Percentiles rank a stretch among this genome's conserved stretches.
Evolutionary conservation across 2,113 vertebrate species (phyloP).

Genomic region (Zeus faber): DNA sequence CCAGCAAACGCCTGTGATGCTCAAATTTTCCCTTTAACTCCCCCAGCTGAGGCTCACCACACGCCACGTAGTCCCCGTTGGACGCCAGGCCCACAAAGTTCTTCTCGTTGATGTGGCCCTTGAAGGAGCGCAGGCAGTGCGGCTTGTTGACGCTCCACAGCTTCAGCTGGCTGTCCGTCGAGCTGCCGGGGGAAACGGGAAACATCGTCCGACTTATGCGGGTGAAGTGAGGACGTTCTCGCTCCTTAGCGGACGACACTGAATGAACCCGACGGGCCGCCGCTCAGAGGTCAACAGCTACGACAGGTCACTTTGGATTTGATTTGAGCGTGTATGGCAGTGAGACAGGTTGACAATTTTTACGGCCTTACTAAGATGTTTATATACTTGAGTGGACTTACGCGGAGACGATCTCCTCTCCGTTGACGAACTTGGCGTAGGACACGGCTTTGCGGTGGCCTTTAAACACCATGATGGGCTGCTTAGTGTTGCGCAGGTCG

Average conservation of each 20-base stretch:
- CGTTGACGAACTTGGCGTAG: constrained; percentile 97
- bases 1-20: too few species aligned
- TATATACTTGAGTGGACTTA: too few species aligned
- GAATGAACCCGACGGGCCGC: too few species aligned
- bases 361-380: too few species aligned
- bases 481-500: constrained; percentile 98
- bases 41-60: constrained; percentile 89
- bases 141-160: constrained; percentile 98
- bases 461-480: constrained; percentile 99
- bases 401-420: constrained; percentile 98
- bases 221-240: too few species aligned
- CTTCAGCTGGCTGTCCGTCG: constrained; percentile 98
- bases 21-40: too few species aligned
- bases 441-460: constrained; percentile 98
- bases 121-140: constrained; percentile 96
- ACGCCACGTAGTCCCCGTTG: constrained; percentile 97
- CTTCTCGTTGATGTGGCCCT: constrained; percentile 99
- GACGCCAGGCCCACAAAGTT: constrained; percentile 97
- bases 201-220: not conserved
- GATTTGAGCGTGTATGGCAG: too few species aligned
- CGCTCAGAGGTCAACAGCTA: too few species aligned
- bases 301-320: too few species aligned
- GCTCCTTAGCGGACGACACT: too few species aligned
- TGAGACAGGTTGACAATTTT: not conserved
- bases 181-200: constrained; percentile 68